phyloP scores from a whole-genome alignment of 2,113 vertebrate genomes.

The Progne subis region DNA sequence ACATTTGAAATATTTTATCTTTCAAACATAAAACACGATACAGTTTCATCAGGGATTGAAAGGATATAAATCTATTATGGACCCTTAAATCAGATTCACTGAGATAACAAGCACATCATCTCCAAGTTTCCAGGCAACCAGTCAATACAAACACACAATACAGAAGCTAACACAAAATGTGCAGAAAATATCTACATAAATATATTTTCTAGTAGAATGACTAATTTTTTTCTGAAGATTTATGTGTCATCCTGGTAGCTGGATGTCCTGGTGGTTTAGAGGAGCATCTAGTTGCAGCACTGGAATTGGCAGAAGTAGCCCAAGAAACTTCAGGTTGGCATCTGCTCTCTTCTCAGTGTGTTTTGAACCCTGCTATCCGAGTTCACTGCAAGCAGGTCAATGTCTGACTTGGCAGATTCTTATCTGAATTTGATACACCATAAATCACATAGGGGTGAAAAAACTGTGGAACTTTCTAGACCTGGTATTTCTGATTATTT shows the following conservation, averaged over 20 bases:
- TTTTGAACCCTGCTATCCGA: neutral
- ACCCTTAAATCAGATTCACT: neutral
- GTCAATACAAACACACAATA: neutral
- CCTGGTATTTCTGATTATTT: neutral
- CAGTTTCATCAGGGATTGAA: neutral
- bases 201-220: neutral
- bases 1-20: neutral
- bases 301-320: neutral
- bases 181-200: neutral
- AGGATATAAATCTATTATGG: neutral
- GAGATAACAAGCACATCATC: neutral
- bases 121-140: neutral
- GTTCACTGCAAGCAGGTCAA: neutral
- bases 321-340: neutral
- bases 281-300: neutral
- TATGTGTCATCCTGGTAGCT: neutral
- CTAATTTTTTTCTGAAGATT: neutral
- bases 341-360: neutral
- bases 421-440: neutral
- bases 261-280: neutral
- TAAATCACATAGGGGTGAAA: neutral
- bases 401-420: neutral
- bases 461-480: neutral
- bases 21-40: neutral
- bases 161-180: neutral